Conservation (phyloP, 2,888 invertebrate genomes). For the Limenitis camilla region DNA sequence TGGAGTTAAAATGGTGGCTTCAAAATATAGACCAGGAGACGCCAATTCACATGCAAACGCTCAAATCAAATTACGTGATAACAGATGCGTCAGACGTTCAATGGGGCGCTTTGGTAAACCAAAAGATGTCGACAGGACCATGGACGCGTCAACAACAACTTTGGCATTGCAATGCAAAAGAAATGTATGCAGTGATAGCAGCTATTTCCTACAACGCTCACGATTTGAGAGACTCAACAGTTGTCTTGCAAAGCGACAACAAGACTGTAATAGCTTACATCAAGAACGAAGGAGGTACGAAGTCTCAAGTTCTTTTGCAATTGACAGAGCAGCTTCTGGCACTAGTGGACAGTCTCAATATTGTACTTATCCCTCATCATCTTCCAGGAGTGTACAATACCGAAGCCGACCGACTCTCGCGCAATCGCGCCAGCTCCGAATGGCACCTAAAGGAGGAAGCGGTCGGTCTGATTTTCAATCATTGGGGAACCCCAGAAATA, state of each 20-base stretch:
- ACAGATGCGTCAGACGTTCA: no score
- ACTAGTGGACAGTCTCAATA: no score
- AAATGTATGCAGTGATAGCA: constrained; percentile 23
- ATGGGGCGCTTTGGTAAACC: constrained; percentile 15
- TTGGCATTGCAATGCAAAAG: constrained; percentile 23
- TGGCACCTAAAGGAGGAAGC: no score
- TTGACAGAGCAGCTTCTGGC: no score
- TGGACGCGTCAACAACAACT: constrained; percentile 9
- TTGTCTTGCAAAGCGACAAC: constrained; percentile 27
- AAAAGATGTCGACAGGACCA: constrained; percentile 1
- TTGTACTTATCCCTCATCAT: no score
- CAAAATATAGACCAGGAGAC: not conserved
- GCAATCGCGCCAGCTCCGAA: no score
- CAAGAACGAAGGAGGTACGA: no score
- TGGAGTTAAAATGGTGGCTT: not conserved
- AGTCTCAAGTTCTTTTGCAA: no score
- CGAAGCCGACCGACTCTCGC: no score
- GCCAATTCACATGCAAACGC: constrained; percentile 5
- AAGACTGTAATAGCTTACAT: constrained; percentile 28
- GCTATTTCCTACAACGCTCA: constrained; percentile 4
- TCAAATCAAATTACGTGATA: not conserved
- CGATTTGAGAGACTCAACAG: constrained; percentile 2
- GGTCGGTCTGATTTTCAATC: no score
- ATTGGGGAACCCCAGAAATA: no score
- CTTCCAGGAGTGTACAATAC: no score